A percentile compares a stretch with the other conserved stretches of the same genome.
Evolutionary conservation across 2,113 vertebrate genomes (phyloP).

Genomic region (Daubentonia madagascariensis): DNA sequence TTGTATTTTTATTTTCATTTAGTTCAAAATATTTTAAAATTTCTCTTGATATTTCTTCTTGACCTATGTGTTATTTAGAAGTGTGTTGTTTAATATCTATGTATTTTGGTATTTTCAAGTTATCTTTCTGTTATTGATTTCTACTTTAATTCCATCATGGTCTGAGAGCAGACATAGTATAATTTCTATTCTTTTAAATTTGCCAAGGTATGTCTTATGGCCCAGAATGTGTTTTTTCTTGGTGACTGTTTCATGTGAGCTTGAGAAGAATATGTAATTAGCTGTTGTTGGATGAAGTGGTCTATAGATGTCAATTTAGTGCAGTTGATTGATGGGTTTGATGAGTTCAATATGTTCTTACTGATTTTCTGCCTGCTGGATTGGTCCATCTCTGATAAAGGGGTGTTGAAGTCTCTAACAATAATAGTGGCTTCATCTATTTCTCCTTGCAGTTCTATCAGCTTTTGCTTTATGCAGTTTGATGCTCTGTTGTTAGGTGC

Average conservation of each 20-base stretch:
- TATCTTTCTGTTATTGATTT: neutral
- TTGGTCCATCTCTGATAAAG: neutral
- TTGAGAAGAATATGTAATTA: neutral
- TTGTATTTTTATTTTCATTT: neutral
- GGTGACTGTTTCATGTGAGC: neutral
- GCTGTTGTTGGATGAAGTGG: neutral
- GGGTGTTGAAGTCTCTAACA: neutral
- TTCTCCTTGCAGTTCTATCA: neutral
- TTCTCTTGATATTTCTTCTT: neutral
- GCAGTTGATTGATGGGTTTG: neutral
- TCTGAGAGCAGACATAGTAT: neutral
- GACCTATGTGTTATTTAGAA: neutral
- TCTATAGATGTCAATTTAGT: neutral
- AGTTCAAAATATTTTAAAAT: neutral
- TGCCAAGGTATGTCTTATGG: neutral
- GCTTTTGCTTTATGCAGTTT: neutral
- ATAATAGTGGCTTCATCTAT: neutral
- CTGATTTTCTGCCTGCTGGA: neutral
- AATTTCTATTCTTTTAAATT: neutral
- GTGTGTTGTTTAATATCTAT: neutral
- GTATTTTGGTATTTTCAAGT: neutral
- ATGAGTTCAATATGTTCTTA: neutral
- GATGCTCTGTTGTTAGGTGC: neutral
- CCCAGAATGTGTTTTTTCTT: neutral
- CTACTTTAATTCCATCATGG: neutral